These are phyloP conservation scores for Oncorhynchus mykiss DNA, from an alignment of 2,113 vertebrate species.

Conservation along the genomic window DNA sequence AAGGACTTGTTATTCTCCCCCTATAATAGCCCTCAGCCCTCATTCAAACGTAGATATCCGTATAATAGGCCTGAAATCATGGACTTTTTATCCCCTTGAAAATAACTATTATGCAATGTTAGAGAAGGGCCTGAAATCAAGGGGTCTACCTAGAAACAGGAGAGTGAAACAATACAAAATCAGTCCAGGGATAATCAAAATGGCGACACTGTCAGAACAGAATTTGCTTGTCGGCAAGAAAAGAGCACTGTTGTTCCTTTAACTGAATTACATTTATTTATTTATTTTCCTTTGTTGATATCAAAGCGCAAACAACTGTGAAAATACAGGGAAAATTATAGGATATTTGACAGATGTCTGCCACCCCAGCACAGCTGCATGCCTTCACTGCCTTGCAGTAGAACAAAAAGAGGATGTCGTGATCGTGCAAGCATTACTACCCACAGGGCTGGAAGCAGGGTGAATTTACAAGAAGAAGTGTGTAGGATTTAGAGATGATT, in stretches of 20 bases:
- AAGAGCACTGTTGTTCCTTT: constrained; percentile 12
- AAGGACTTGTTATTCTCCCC: constrained; percentile 37
- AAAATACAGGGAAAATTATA: background rate
- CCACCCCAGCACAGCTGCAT: too few relatives aligned
- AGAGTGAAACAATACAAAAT: constrained; percentile 35
- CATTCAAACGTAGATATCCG: constrained; percentile 34
- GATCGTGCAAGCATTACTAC: too few relatives aligned
- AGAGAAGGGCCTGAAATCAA: constrained; percentile 7
- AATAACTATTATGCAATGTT: too few relatives aligned
- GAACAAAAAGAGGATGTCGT: too few relatives aligned
- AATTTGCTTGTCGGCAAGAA: background rate
- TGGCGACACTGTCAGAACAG: background rate
- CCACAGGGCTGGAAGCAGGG: too few relatives aligned
- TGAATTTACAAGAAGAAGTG: too few relatives aligned
- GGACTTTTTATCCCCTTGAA: too few relatives aligned
- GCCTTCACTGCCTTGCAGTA: too few relatives aligned
- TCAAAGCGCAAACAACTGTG: background rate
- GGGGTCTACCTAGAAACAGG: constrained; percentile 2
- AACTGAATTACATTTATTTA: constrained; percentile 12
- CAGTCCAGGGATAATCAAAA: constrained; percentile 38
- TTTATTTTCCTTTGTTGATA: background rate
- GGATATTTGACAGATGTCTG: background rate
- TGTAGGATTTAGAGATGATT: too few relatives aligned
- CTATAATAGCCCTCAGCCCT: constrained; percentile 29
- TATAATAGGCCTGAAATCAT: constrained; percentile 18